Evolutionary conservation across 1,140 invertebrate species (phyloP).

Genomic region (Theocolax elegans): DNA sequence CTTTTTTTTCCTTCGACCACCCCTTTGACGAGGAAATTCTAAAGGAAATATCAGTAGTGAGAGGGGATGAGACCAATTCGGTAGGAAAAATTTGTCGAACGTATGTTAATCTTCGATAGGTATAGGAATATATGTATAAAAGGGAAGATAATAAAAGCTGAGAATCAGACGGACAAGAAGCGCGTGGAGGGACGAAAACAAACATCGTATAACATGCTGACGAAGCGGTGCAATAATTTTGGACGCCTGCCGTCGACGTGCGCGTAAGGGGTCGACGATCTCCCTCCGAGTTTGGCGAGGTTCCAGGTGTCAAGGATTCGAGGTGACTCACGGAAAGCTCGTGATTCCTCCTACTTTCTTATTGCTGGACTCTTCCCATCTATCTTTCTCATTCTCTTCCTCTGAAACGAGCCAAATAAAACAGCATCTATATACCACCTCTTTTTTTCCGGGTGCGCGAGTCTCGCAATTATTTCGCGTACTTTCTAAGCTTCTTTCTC

Average conservation of each 20-base stretch:
- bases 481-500: background rate
- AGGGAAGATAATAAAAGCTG: constrained; percentile 32
- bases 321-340: constrained; percentile 32
- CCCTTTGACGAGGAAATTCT: background rate
- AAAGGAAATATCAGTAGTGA: background rate
- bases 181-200: constrained; percentile 53
- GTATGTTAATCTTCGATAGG: constrained; percentile 4
- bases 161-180: background rate
- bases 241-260: constrained; percentile 60
- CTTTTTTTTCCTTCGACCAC: background rate
- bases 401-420: background rate
- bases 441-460: background rate
- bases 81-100: constrained; percentile 22
- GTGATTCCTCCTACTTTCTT: constrained; percentile 27
- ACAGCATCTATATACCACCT: too few species aligned
- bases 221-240: constrained; percentile 61
- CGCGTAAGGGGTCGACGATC: constrained; percentile 59
- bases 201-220: constrained; percentile 61
- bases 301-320: constrained; percentile 65
- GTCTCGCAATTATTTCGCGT: background rate
- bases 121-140: background rate
- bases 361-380: constrained; percentile 2
- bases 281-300: constrained; percentile 53
- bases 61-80: too few species aligned
- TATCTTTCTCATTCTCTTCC: background rate